phyloP scores from a whole-genome alignment of 2,113 vertebrate species.

The Felis catus region F.catus_Fca126_mat1.0 CM031416.1:19881001-19881500 shows the following conservation, averaged over 20 bases:
- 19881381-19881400: not conserved
- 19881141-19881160: not conserved
- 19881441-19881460: not conserved
- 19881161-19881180: too few species aligned
- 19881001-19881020: not conserved
- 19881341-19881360: too few species aligned
- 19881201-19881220: too few species aligned
- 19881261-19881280: too few species aligned
- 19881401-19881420: not conserved
- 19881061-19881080: not conserved
- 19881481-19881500: not conserved
- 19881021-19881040: not conserved
- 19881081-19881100: not conserved
- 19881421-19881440: not conserved
- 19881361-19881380: not conserved
- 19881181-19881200: too few species aligned
- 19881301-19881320: too few species aligned
- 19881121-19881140: not conserved
- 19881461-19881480: conserved; percentile 10
- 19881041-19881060: not conserved
- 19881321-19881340: too few species aligned
- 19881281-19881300: too few species aligned
- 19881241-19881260: too few species aligned
- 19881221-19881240: too few species aligned
- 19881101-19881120: conserved; percentile 16